Evolutionary conservation across 2,113 vertebrate species (phyloP), one percentile per base, ranked within the genome.

Genomic region (Lycaon pictus): DNA sequence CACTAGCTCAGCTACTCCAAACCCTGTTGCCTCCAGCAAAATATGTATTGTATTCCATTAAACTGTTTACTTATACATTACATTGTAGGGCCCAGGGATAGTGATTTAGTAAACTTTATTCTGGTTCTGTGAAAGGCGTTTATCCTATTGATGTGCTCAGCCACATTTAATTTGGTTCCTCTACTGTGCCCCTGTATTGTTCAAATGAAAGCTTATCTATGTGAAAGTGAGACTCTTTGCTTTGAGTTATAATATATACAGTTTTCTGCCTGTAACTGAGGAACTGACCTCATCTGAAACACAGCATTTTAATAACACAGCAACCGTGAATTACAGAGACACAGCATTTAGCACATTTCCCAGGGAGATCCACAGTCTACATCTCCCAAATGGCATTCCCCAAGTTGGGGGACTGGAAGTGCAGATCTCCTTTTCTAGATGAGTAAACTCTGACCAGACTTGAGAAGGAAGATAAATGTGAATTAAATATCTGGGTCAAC

Each of bases 241-340:
- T 81, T 85, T 85, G n/a, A 86, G 3, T 93, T 72, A 63, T n/a
- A 37, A 32, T 81, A 10, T 11, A 60, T 65, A 20, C 16, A 81
- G 29, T 51, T 80, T 76, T 17, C 74, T 77, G 65, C 20, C 43
- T 55, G n/a, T 19, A 85, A 15, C 71, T 72, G 15, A 92, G 53
- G 19, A 77, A 12, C 82, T 82, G 19, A 43, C 32, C 51, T 95
- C 29, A 88, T 94, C 80, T 96, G 32, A 2, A 95, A 80, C n/a
- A 67, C 3, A 74, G 20, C 8, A 48, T 23, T 94, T 95, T 80
- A 72, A 65, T 35, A 95, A 58, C 48, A 88, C 12, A 88, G 29
- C 27, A 19, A 82, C 88, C 5, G 0, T 58, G n/a, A 90, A 95
- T 80, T 51, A 92, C 5, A 17, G 13, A 37, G 27, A 92, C 63